Conservation (phyloP, 2,888 invertebrate species). For the Catocala fraxini region DNA sequence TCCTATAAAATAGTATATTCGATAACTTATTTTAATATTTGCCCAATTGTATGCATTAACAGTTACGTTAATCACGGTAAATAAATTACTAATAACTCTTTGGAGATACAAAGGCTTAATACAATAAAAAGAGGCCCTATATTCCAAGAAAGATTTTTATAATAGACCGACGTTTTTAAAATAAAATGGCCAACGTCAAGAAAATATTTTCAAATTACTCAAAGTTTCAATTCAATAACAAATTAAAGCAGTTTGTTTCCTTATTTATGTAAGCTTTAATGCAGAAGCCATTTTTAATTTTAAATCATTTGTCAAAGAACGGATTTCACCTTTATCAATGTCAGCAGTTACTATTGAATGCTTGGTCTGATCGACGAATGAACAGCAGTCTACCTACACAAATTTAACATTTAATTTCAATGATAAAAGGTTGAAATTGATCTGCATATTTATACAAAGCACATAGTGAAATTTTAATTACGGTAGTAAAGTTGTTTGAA, state of each 20-base stretch:
- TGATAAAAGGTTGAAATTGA: constrained; percentile 9
- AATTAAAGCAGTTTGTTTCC: background rate
- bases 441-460: constrained; percentile 6
- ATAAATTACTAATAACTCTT: no score
- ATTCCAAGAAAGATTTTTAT: no score
- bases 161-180: no score
- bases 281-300: constrained; percentile 10
- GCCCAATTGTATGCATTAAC: no score
- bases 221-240: background rate
- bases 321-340: constrained; percentile 36
- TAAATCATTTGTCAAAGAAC: constrained; percentile 27
- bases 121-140: no score
- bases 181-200: no score
- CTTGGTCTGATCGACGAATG: constrained; percentile 16
- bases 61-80: no score
- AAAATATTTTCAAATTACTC: no score
- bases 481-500: constrained; percentile 21
- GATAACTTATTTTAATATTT: no score
- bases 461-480: constrained; percentile 11
- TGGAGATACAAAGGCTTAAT: no score
- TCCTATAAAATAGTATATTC: no score
- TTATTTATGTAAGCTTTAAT: background rate
- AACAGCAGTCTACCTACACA: constrained; percentile 8
- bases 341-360: constrained; percentile 23
- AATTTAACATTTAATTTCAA: background rate